Conservation (phyloP, 2,113 vertebrate species). For the Ursus arctos region DNA sequence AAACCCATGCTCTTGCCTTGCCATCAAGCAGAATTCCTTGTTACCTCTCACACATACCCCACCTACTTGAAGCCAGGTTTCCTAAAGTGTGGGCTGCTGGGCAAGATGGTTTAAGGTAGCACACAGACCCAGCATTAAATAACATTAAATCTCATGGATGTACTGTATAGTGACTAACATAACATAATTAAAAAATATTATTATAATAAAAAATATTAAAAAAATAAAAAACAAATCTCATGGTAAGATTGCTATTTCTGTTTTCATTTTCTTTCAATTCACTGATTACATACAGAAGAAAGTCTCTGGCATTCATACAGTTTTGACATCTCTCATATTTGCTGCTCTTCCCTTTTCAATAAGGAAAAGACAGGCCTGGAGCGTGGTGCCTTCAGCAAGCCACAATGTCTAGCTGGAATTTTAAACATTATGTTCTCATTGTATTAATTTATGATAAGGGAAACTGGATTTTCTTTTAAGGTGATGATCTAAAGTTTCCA, state of each 20-base stretch:
- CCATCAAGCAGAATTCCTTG: background rate
- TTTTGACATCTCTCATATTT: background rate
- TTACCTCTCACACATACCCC: background rate
- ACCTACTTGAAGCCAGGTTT: background rate
- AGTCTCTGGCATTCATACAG: background rate
- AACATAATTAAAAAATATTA: too few species aligned
- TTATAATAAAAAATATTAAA: too few species aligned
- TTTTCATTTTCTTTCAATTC: background rate
- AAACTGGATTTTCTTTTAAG: slow-evolving; percentile 5
- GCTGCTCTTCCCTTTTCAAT: background rate
- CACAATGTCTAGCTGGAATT: background rate
- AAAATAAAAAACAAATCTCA: background rate
- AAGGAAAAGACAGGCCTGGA: background rate
- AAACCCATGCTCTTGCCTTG: background rate
- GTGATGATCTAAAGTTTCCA: background rate
- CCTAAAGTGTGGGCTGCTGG: background rate
- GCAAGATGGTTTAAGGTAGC: background rate
- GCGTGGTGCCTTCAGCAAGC: background rate
- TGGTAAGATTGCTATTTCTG: background rate
- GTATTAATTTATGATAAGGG: slow-evolving; percentile 27
- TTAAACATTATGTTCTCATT: background rate
- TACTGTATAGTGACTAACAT: too few species aligned
- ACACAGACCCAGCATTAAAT: background rate
- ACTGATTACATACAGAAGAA: background rate
- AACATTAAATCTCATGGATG: background rate